A percentile compares a stretch with the other conserved stretches of the same genome.
phyloP scores from a whole-genome alignment of 2,113 vertebrate species.

The Dryoscopus gambensis region DNA sequence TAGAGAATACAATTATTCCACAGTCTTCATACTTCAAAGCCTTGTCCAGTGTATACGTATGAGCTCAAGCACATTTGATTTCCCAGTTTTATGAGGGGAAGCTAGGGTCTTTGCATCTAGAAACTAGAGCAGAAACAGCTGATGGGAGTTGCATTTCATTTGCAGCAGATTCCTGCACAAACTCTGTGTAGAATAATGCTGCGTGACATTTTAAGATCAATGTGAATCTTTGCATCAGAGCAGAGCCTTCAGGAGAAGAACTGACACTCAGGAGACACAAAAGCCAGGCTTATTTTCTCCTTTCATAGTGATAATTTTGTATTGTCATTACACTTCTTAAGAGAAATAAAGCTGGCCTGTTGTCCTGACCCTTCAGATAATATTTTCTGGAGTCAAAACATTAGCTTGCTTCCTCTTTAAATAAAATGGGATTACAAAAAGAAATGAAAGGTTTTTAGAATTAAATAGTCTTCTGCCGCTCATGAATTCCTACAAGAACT shows the following conservation, averaged over 20 bases:
- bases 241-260: not conserved
- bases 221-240: not conserved
- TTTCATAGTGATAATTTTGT: not conserved
- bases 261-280: not conserved
- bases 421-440: not conserved
- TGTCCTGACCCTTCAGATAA: not conserved
- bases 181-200: not conserved
- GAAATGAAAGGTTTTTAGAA: not conserved
- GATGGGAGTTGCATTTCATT: not conserved
- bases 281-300: not conserved
- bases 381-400: not conserved
- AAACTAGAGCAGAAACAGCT: not conserved
- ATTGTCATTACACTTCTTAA: not conserved
- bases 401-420: not conserved
- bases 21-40: not conserved
- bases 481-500: not conserved
- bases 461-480: not conserved
- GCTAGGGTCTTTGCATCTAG: not conserved
- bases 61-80: not conserved
- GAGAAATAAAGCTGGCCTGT: not conserved
- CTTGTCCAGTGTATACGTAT: not conserved
- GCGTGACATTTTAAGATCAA: not conserved
- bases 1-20: not conserved
- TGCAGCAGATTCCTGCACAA: not conserved
- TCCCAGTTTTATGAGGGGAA: not conserved